Percentiles rank a stretch among this genome's conserved stretches.
Conservation (phyloP, 2,888 invertebrate species). For the Halocaridina rubra region DNA sequence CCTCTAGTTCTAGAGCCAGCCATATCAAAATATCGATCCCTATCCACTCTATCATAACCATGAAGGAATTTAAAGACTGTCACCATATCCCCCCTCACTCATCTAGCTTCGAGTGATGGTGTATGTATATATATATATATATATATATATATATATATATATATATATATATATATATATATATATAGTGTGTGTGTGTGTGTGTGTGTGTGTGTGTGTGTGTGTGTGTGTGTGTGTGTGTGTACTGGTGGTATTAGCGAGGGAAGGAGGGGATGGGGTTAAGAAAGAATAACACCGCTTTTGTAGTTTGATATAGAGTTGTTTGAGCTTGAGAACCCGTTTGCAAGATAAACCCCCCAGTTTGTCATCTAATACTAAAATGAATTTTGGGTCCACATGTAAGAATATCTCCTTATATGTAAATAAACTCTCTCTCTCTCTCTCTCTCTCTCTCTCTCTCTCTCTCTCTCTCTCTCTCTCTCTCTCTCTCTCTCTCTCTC, state of each 20-base stretch:
- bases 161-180: background rate
- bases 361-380: no score
- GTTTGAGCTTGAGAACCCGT: no score
- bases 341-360: no score
- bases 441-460: background rate
- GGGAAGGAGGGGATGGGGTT: background rate
- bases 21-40: no score
- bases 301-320: background rate
- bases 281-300: background rate
- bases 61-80: no score
- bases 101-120: no score
- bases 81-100: no score
- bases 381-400: background rate
- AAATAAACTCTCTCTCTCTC: background rate
- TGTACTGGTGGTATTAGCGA: background rate
- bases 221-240: background rate
- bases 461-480: background rate
- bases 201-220: background rate
- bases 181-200: no score
- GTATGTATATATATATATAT: background rate
- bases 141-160: constrained; percentile 1
- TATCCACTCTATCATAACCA: no score
- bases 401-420: background rate
- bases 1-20: no score
- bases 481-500: background rate